Base-by-base conservation (phyloP, 2,113 vertebrate genomes). In the Halichoeres trimaculatus region DNA sequence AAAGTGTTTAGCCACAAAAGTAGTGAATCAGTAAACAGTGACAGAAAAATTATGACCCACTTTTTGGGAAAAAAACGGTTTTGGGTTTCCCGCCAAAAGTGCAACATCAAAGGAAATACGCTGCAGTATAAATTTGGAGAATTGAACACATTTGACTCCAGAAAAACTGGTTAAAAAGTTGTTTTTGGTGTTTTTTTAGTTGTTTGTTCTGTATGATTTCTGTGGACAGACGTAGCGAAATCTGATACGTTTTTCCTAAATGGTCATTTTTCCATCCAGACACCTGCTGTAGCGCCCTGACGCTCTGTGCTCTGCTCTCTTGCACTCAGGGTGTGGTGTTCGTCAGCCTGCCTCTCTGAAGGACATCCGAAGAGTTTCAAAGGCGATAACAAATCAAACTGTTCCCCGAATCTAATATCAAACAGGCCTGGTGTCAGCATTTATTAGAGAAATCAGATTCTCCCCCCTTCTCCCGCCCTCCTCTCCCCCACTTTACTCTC, bases 371-470 rank as follows among this genome's bases (percentile, higher is more conserved):
- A 85, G 92, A 93, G 92, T 98, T 97, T 98, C 96, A 97, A 98
- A 98, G 96, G 94, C 94, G 90, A 94, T 96, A 96, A 96, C 95
- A 94, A 97, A 96, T 96, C 96, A 95, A 95, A 97, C 95, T 89
- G 95, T 96, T 98, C 95, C 94, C 95, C 89, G 96, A 95, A 95
- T 96, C 96, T 95, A 92, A 96, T 98, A 98, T 98, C 97, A 99
- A 98, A 98, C 96, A 93, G 95, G 94, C 90, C 94, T 78, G 79
- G 95, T 97, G 97, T 97, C 97, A 99, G 95, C 96, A 95, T 94
- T 97, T 98, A 98, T 99, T 97, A 99, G 94, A 96, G 95, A 92
- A 96, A 97, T 96, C 95, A 84, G 95, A 98, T 94, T 94, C 94
- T 85, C 79, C 72, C 91, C 43, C 93, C 94, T 85, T 71, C 79